Evolutionary conservation across 2,888 invertebrate species (phyloP), one percentile per base, ranked within the genome.

Genomic region (Conistra vaccinii): DNA sequence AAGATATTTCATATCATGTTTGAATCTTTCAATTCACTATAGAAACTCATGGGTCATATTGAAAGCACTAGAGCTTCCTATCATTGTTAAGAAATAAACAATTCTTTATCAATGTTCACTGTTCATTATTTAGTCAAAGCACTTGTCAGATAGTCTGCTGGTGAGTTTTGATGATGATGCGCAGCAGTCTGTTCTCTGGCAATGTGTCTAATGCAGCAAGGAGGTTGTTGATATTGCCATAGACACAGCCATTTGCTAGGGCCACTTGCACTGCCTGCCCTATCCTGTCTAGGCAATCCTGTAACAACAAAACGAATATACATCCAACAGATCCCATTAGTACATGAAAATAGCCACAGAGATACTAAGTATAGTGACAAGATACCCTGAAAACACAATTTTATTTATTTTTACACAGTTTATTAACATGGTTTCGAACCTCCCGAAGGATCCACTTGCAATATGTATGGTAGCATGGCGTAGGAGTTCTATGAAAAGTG

Each of bases 261-360:
- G 98, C 98, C 23, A 99, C 98, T 93, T 99, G 98, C 1, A 98
- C 97, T 0, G 98, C 97, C 92, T 99, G 99, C 0, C 98, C 98
- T 85, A 98, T 97, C 88, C 99, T 97, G 91, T 99, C 98, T 78
- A 99, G 94, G 67, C 97, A 97, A 67, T 97, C 96, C 93, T 98
- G 97, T 35, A 97, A 93, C 17, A 61, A 58, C 1, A 35, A 45
- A 61, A 58, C 1, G 29, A 45, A 48, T 45, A 45, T 1, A 20
- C 48, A 20, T 48, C 20, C 6, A 48, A 23, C 20, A 20, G 20
- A 48, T 48, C 20, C 20, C 20, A 48, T 7, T 48, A 48, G 48
- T 23, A 48, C 48, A 48, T 23, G 23, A 48, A 48, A 9, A 9
- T 48, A 48, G 20, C 20, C 3, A 9, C 48, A 48, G 48, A 23